A percentile compares a stretch with the other conserved stretches of the same genome.
Evolutionary conservation across 37 sponge, comb jelly and placozoan species (phyloP).

Genomic region (Eunapius fragilis): DNA sequence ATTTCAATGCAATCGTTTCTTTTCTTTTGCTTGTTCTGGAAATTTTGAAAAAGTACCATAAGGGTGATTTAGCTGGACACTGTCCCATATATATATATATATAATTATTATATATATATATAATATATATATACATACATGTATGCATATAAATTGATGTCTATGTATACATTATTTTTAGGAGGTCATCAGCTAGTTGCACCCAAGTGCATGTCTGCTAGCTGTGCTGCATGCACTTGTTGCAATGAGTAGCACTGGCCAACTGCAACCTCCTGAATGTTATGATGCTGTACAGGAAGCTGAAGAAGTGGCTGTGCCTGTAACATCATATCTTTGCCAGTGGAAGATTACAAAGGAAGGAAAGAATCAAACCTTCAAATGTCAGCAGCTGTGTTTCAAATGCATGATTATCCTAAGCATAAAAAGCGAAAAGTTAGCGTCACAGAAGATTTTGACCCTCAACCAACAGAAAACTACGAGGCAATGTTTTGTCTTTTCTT

Average conservation of each 20-base stretch:
- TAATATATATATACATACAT: slow-evolving; percentile 16
- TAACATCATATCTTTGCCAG: slow-evolving; percentile 36
- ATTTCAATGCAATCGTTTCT: too few relatives aligned
- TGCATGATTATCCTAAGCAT: slow-evolving; percentile 18
- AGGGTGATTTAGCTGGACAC: too few relatives aligned
- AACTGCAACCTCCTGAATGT: slow-evolving; percentile 10
- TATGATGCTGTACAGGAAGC: not conserved
- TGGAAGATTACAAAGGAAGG: slow-evolving; percentile 31
- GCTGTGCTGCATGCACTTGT: not conserved
- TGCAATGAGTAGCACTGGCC: slow-evolving; percentile 22
- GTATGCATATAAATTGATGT: too few relatives aligned
- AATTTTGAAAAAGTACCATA: too few relatives aligned
- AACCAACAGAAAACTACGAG: slow-evolving; percentile 11
- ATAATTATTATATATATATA: too few relatives aligned
- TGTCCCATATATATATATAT: too few relatives aligned
- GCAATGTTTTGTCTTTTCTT: not conserved
- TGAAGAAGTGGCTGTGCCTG: slow-evolving; percentile 18
- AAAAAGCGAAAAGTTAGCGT: slow-evolving; percentile 4
- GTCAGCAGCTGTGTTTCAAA: slow-evolving; percentile 12
- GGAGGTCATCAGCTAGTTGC: not conserved
- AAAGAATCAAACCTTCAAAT: slow-evolving; percentile 14
- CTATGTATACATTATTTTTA: not conserved
- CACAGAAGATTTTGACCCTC: slow-evolving; percentile 35
- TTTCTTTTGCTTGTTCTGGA: too few relatives aligned
- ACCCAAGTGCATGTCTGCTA: not conserved